Evolutionary conservation across 1,140 invertebrate genomes (phyloP), one percentile per base, ranked within the genome.

Genomic region (Drosophila triauraria): DNA sequence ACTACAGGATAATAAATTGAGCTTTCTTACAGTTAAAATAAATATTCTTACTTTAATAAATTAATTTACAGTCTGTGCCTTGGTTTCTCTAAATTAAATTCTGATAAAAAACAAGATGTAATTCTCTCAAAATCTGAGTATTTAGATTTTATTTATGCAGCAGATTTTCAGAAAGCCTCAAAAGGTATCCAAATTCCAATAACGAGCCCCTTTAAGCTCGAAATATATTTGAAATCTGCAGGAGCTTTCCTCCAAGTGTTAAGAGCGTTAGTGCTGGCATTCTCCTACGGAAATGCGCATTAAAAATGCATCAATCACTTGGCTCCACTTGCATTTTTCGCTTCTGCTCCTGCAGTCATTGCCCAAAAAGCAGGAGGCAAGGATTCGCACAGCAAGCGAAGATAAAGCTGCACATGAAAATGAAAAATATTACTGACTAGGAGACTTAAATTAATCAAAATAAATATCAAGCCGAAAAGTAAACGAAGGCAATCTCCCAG

Each of bases 231-330:
- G 8, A 44, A 32, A 40, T n/a, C 20, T 20, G 23, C 27, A 3
- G 10, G n/a, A 5, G 46, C 40, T 50, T 50, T 54, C 12, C 38
- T 58, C 59, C 15, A 43, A 23, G 32, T 25, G 48, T 54, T 35
- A 35, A 27, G 32, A n/a, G 64, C 27, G 42, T 62, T 53, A 25
- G 51, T 38, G 13, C 62, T 54, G 61, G 23, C 30, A 23, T 47
- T 59, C 46, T 43, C 62, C 70, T 56, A 30, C 48, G 53, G 59
- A 74, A 85, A 90, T 74, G 78, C 85, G 78, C 85, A 91, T 91
- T 91, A 91, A 91, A 91, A 91, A 91, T 91, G 88, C 83, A 91
- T 91, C 88, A 91, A 91, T 91, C 88, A 91, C 68, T 71, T 81
- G 75, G 47, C 60, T 65, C 43, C 51, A 63, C 48, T 78, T 70